Evolutionary conservation across 2,888 invertebrate genomes (phyloP).

Genomic region (Limnephilus lunatus): DNA sequence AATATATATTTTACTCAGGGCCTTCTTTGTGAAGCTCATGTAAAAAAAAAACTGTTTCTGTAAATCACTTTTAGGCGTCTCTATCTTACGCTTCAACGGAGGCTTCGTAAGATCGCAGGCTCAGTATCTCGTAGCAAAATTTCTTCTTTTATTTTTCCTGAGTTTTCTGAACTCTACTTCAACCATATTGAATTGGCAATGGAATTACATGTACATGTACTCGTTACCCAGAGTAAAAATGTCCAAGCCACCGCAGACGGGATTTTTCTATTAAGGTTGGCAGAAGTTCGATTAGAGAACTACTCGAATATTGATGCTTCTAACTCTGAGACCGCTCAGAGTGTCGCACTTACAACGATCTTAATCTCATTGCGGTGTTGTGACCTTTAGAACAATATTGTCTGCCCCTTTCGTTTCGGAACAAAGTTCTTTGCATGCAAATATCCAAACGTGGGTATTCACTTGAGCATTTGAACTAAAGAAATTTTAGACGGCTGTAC

Average conservation of each 20-base stretch:
- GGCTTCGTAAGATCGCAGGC: no score
- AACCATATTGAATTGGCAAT: not conserved
- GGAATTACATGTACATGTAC: not conserved
- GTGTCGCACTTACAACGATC: not conserved
- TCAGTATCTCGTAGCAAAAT: no score
- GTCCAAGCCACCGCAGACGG: not conserved
- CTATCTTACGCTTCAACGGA: no score
- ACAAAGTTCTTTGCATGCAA: not conserved
- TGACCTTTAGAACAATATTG: not conserved
- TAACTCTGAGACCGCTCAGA: not conserved
- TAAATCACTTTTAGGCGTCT: no score
- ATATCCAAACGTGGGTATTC: not conserved
- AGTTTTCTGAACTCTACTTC: no score
- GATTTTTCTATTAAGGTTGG: not conserved
- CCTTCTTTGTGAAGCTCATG: no score
- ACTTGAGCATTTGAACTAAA: not conserved
- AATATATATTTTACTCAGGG: no score
- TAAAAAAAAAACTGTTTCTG: no score
- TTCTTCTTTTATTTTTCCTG: no score
- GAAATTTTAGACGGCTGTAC: not conserved
- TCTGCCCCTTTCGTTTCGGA: not conserved
- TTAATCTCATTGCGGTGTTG: not conserved
- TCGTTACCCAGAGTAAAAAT: not conserved
- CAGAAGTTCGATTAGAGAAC: not conserved
- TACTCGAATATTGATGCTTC: not conserved